Evolutionary conservation across 1,140 invertebrate species (phyloP).

Genomic region (Platyura marginata): DNA sequence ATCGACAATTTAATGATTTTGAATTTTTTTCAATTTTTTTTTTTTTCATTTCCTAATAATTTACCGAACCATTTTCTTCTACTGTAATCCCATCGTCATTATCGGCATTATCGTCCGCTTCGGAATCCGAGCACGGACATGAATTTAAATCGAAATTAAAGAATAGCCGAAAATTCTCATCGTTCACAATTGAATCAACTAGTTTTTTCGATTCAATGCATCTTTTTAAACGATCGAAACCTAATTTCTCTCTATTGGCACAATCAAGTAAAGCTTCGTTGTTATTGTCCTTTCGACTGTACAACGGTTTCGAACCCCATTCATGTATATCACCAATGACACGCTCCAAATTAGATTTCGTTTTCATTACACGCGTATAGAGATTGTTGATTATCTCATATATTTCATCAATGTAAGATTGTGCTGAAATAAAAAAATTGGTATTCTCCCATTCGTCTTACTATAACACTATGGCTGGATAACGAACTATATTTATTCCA

Average conservation of each 20-base stretch:
- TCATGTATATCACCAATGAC: no score
- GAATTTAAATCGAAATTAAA: slow-evolving; percentile 22
- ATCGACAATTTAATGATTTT: slow-evolving; percentile 10
- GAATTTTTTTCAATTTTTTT: no score
- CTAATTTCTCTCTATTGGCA: no score
- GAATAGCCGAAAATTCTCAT: slow-evolving; percentile 36
- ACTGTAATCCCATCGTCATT: slow-evolving; percentile 10
- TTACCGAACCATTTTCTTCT: slow-evolving; percentile 11
- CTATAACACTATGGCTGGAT: no score
- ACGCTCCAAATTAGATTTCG: no score
- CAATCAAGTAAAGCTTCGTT: no score
- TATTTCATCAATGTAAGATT: no score
- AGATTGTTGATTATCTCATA: no score
- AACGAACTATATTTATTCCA: no score
- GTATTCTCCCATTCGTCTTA: no score
- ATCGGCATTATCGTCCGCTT: neutral
- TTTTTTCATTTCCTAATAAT: slow-evolving; percentile 1
- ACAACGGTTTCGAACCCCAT: neutral
- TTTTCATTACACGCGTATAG: no score
- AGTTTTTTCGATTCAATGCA: slow-evolving; percentile 38
- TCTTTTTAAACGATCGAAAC: slow-evolving; percentile 35
- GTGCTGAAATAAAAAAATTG: no score
- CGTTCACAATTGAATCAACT: slow-evolving; percentile 19
- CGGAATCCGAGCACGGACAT: slow-evolving; percentile 1
- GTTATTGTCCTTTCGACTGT: neutral